Conservation (phyloP, 2,797 vertebrate species). For the Parotocinclus haroldoi region DNA sequence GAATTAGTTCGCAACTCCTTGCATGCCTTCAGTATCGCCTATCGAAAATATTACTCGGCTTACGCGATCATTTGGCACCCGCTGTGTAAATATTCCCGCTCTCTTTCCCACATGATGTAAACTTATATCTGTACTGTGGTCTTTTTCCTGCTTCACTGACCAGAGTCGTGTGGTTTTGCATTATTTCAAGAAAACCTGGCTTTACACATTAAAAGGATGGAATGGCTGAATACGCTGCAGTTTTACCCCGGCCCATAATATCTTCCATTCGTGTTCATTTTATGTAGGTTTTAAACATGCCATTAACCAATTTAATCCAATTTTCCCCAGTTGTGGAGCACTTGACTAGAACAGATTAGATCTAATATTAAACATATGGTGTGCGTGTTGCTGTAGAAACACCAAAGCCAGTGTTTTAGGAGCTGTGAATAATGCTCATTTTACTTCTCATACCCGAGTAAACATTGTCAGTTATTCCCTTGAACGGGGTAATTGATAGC, state of each 20-base stretch:
- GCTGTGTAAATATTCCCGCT: conserved; percentile 23
- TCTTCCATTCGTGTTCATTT: conserved; percentile 79
- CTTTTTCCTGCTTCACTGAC: conserved; percentile 71
- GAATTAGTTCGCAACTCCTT: background rate
- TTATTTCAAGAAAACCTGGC: conserved; percentile 67
- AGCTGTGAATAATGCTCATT: conserved; percentile 64
- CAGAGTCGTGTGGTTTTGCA: conserved; percentile 59
- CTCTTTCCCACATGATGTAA: conserved; percentile 56
- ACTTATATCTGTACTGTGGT: conserved; percentile 60
- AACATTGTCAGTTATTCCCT: conserved; percentile 68
- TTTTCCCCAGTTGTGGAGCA: conserved; percentile 76
- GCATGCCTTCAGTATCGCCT: background rate
- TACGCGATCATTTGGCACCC: conserved; percentile 9
- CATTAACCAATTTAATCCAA: conserved; percentile 84
- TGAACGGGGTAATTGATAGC: conserved; percentile 72
- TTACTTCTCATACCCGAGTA: conserved; percentile 55
- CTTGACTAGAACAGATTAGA: conserved; percentile 79
- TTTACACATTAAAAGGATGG: conserved; percentile 65
- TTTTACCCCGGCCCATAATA: conserved; percentile 65
- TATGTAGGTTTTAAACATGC: conserved; percentile 81
- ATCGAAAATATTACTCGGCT: conserved; percentile 7
- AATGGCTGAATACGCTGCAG: conserved; percentile 61
- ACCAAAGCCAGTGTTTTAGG: conserved; percentile 50
- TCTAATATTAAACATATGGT: conserved; percentile 86
- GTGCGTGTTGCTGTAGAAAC: conserved; percentile 66